These are phyloP conservation scores for Neodiprion pinetum DNA, from an alignment of 1,140 invertebrate species.

Conservation along the genomic window DNA sequence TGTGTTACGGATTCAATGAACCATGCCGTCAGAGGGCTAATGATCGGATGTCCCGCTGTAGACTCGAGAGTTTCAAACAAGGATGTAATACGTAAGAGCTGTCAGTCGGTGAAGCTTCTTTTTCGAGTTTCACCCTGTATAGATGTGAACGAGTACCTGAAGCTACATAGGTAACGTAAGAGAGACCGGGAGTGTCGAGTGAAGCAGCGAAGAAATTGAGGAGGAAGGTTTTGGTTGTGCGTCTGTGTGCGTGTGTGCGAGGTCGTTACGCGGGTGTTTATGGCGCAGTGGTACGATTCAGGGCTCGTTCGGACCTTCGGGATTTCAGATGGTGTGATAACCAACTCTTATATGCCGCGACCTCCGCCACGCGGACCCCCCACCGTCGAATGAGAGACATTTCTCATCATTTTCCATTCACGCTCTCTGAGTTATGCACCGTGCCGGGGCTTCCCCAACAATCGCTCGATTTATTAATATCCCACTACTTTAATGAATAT, in stretches of 20 bases:
- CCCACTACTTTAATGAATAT: constrained; percentile 59
- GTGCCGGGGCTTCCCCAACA: constrained; percentile 48
- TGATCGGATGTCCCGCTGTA: no score
- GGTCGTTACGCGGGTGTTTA: constrained; percentile 48
- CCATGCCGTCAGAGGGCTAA: no score
- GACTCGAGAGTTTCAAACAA: no score
- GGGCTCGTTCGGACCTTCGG: constrained; percentile 17
- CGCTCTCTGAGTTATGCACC: constrained; percentile 56
- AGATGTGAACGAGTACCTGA: no score
- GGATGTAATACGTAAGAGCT: no score
- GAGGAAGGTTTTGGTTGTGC: no score
- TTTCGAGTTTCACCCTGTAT: no score
- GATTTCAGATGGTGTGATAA: constrained; percentile 51
- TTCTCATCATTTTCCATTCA: constrained; percentile 63
- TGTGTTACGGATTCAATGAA: no score
- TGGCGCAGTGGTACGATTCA: constrained; percentile 36
- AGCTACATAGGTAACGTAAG: no score
- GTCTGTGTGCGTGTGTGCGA: constrained; percentile 15
- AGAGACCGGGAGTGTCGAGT: no score
- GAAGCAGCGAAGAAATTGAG: no score
- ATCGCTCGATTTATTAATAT: constrained; percentile 61
- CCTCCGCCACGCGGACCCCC: constrained; percentile 44
- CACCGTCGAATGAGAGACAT: constrained; percentile 60
- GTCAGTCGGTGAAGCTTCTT: no score
- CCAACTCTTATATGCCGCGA: constrained; percentile 34